These are phyloP conservation scores for Crotalus helleri DNA, from an alignment of 2,113 vertebrate genomes.

Conservation along the genomic window DNA sequence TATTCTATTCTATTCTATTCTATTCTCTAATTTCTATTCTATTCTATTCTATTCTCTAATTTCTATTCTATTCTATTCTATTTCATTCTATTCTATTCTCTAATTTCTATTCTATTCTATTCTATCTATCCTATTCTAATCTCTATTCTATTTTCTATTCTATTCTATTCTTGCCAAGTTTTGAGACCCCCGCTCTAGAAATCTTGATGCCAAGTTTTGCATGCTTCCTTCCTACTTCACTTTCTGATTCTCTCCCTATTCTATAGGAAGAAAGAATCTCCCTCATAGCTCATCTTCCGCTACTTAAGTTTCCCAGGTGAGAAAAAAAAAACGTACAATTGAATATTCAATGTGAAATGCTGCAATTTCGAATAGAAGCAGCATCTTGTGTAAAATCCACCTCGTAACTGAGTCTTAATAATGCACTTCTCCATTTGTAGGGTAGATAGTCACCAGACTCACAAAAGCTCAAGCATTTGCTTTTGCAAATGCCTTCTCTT, in stretches of 20 bases:
- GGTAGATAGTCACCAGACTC: not conserved
- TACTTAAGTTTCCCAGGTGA: not conserved
- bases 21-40: no score
- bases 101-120: no score
- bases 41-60: no score
- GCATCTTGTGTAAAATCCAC: not conserved
- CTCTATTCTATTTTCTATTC: no score
- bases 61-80: no score
- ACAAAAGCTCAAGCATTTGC: not conserved
- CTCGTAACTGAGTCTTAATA: not conserved
- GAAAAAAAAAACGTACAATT: not conserved
- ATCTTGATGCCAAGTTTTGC: not conserved
- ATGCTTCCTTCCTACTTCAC: not conserved
- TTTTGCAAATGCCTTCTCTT: constrained; percentile 36
- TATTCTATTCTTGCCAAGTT: no score
- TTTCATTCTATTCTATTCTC: no score
- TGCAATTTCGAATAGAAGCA: not conserved
- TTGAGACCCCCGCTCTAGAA: no score
- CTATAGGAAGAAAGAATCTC: not conserved
- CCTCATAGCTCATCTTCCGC: no score
- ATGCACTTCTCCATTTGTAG: not conserved
- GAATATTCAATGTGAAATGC: not conserved
- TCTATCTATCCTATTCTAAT: no score
- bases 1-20: no score
- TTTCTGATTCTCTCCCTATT: not conserved